Evolutionary conservation across 2,797 vertebrate genomes (phyloP), one percentile per base, ranked within the genome.

Genomic region (Carapus acus): DNA sequence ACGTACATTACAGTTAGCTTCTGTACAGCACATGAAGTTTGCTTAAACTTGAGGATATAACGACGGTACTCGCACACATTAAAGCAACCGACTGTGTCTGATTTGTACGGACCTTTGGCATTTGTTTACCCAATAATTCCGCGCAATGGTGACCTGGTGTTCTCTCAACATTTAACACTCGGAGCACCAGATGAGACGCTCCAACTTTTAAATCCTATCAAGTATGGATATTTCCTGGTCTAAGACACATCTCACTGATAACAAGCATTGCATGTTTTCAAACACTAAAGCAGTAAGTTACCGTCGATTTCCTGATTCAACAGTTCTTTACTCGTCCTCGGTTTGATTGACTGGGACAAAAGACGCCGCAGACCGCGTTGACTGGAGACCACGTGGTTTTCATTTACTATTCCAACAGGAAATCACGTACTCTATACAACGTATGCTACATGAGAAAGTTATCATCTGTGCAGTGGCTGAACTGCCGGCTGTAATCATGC

Each of bases 271-370:
- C 21, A 27, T 67, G 27, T 44, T 49, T 36, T 12, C 11, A 31
- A 36, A 37, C 51, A 54, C 36, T 29, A 38, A 50, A 55, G 24
- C 64, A 69, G 71, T 71, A 20, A 62, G 46, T 50, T 83, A 82
- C 83, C 83, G 50, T 56, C 58, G 66, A 69, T 87, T 87, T 89
- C 87, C 87, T 86, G 86, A 82, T 85, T 86, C 78, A 70, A 86
- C 82, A 68, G 84, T 82, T 83, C 81, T 71, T 72, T 77, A 80
- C 80, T 84, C 83, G 85, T 89, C 86, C 88, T 78, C 76, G 82
- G 72, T 89, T 90, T 89, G 82, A 91, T 92, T 91, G 90, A 92
- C 92, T 90, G 88, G 87, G 93, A 94, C 92, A 94, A 94, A 93
- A 91, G 92, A 91, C 88, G 87, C 90, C 90, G 83, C 89, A 89